Evolutionary conservation across 2,888 invertebrate genomes (phyloP).

Genomic region (Brachyopa scutellaris): DNA sequence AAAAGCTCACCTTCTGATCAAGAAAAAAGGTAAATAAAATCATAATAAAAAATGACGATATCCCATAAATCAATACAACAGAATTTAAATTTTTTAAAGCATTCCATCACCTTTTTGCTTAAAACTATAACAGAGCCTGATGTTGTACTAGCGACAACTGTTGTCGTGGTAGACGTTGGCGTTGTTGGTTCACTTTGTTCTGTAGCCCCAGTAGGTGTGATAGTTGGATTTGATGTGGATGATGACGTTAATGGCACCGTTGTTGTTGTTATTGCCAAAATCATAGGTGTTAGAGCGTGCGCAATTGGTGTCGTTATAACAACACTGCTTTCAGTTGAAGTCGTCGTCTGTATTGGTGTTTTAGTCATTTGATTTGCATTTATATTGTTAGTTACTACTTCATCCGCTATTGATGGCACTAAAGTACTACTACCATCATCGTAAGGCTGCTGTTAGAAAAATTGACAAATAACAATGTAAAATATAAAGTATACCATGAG

Average conservation of each 20-base stretch:
- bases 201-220: slow-evolving; percentile 60
- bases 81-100: too few species aligned
- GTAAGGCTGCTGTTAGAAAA: slow-evolving; percentile 63
- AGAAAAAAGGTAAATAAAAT: too few species aligned
- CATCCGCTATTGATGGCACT: slow-evolving; percentile 72
- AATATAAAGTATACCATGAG: slow-evolving; percentile 56
- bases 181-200: slow-evolving; percentile 60
- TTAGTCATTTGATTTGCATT: slow-evolving; percentile 68
- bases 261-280: slow-evolving; percentile 64
- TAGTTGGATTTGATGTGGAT: slow-evolving; percentile 57
- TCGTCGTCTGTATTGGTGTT: slow-evolving; percentile 43
- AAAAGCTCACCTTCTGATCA: too few species aligned
- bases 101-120: slow-evolving; percentile 65
- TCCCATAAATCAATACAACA: too few species aligned
- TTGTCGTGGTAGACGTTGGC: slow-evolving; percentile 59
- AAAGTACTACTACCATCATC: slow-evolving; percentile 69
- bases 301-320: slow-evolving; percentile 44
- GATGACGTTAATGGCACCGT: slow-evolving; percentile 58
- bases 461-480: slow-evolving; percentile 68
- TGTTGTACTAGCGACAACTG: slow-evolving; percentile 58
- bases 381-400: slow-evolving; percentile 53
- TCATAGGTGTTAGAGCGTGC: slow-evolving; percentile 51
- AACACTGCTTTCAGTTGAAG: slow-evolving; percentile 49
- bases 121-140: slow-evolving; percentile 53
- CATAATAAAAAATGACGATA: too few species aligned